A percentile compares a stretch with the other conserved stretches of the same genome.
These are phyloP conservation scores for Solen grandis DNA, from an alignment of 1,140 invertebrate genomes.

Conservation along the genomic window DNA sequence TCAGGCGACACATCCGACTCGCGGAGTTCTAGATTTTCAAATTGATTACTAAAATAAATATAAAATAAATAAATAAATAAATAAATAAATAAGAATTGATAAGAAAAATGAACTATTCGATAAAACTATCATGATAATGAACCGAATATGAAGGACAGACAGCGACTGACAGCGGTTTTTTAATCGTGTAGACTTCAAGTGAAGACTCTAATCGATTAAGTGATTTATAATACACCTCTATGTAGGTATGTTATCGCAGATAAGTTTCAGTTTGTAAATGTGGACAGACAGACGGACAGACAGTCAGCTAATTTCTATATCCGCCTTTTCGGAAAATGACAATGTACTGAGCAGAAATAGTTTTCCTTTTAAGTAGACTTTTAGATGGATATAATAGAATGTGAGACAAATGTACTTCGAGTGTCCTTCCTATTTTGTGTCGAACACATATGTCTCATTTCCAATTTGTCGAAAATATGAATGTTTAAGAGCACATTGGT, in stretches of 20 bases:
- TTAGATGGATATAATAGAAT: slow-evolving; percentile 19
- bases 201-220: no score
- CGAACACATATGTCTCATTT: slow-evolving; percentile 21
- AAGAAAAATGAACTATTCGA: no score
- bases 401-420: slow-evolving; percentile 34
- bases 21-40: no score
- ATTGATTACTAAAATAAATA: no score
- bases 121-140: not conserved
- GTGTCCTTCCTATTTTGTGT: slow-evolving; percentile 8
- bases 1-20: no score
- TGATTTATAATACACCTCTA: no score
- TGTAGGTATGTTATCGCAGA: slow-evolving; percentile 18
- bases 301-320: slow-evolving; percentile 24
- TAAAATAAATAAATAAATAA: no score
- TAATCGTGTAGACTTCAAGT: no score
- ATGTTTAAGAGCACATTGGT: slow-evolving; percentile 18
- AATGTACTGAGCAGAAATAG: slow-evolving; percentile 28
- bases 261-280: slow-evolving; percentile 30
- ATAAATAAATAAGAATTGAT: no score
- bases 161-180: no score
- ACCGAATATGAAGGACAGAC: no score
- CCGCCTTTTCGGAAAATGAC: slow-evolving; percentile 29
- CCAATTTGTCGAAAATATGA: slow-evolving; percentile 20
- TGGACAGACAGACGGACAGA: slow-evolving; percentile 24
- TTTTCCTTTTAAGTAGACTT: slow-evolving; percentile 11